These are phyloP conservation scores for Hoplostethus atlanticus DNA, from an alignment of 2,797 vertebrate species.

Conservation along the genomic window DNA sequence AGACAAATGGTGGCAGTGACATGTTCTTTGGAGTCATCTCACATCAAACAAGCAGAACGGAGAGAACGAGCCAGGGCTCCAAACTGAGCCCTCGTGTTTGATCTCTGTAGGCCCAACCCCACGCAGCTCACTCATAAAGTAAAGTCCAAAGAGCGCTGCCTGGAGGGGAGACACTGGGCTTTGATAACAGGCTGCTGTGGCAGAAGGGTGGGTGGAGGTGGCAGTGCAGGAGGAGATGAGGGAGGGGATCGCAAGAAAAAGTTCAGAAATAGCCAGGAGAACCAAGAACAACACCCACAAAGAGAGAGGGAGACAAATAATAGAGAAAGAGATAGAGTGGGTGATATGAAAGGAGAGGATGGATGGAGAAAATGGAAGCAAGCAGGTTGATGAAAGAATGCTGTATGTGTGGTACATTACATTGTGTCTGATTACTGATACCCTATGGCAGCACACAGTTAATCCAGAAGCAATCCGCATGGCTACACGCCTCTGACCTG, in stretches of 20 bases:
- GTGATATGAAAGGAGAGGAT: slow-evolving; percentile 4
- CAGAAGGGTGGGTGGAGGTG: slow-evolving; percentile 8
- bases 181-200: slow-evolving; percentile 60
- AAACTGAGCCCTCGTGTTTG: slow-evolving; percentile 48
- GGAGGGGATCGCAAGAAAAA: background rate
- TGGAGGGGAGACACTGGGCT: slow-evolving; percentile 46
- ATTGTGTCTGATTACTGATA: slow-evolving; percentile 12
- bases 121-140: slow-evolving; percentile 46
- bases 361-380: slow-evolving; percentile 8
- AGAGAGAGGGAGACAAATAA: no score
- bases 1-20: slow-evolving; percentile 27
- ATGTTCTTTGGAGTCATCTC: slow-evolving; percentile 7
- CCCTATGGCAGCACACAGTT: background rate
- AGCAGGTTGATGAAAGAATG: background rate
- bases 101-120: slow-evolving; percentile 47
- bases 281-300: background rate
- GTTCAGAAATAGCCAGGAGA: background rate
- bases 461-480: slow-evolving; percentile 45
- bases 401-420: background rate
- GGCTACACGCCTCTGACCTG: slow-evolving; percentile 42
- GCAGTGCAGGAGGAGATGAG: background rate
- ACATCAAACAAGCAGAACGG: slow-evolving; percentile 41
- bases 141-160: slow-evolving; percentile 54
- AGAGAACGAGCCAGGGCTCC: slow-evolving; percentile 16
- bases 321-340: background rate